phyloP scores from a whole-genome alignment of 2,888 invertebrate species.

The Bembecia ichneumoniformis region DNA sequence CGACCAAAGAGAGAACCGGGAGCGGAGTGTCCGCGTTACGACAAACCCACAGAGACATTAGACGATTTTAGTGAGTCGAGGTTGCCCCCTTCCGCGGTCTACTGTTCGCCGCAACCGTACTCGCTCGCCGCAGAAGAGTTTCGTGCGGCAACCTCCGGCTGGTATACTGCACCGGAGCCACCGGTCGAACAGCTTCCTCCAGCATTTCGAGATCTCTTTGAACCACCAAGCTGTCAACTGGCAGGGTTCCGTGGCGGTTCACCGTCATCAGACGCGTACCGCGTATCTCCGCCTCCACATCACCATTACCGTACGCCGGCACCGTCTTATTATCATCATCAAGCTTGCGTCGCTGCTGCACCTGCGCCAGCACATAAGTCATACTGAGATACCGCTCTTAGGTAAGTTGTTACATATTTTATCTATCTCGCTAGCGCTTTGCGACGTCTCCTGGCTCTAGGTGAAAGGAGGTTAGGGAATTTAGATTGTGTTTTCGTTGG shows the following conservation, averaged over 20 bases:
- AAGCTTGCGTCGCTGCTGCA: slow-evolving; percentile 72
- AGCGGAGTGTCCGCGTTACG: slow-evolving; percentile 70
- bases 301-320: slow-evolving; percentile 64
- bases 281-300: slow-evolving; percentile 57
- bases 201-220: slow-evolving; percentile 61
- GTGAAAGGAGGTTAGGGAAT: slow-evolving; percentile 5
- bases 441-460: slow-evolving; percentile 42
- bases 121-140: slow-evolving; percentile 71
- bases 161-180: slow-evolving; percentile 72
- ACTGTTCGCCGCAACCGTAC: slow-evolving; percentile 65
- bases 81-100: slow-evolving; percentile 71
- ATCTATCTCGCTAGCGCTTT: slow-evolving; percentile 24
- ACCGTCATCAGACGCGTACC: slow-evolving; percentile 51
- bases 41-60: slow-evolving; percentile 53
- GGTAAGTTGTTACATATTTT: slow-evolving; percentile 34
- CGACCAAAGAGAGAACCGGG: slow-evolving; percentile 81
- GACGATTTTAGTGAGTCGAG: slow-evolving; percentile 67
- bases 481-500: slow-evolving; percentile 25
- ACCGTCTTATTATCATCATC: slow-evolving; percentile 70
- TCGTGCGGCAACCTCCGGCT: slow-evolving; percentile 58
- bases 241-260: slow-evolving; percentile 64
- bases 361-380: slow-evolving; percentile 64
- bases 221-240: slow-evolving; percentile 67
- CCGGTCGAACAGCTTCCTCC: slow-evolving; percentile 56
- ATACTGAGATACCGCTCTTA: slow-evolving; percentile 56